These are phyloP conservation scores for Bhutanitis thaidina DNA, from an alignment of 2,888 invertebrate species.

Conservation along the genomic window DNA sequence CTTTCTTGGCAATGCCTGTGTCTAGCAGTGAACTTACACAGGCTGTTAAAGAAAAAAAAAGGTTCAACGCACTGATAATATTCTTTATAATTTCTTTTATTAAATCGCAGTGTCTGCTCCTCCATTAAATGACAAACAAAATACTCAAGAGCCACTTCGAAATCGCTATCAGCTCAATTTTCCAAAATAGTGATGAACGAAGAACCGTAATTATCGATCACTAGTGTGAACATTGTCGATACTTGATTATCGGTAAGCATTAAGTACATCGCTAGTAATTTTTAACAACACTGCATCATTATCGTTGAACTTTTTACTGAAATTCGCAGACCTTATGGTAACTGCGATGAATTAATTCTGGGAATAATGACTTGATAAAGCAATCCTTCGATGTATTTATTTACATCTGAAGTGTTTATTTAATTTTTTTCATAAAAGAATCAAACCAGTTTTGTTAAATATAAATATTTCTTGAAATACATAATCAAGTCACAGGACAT, in stretches of 20 bases:
- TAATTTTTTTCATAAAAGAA: too few species aligned
- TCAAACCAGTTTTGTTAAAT: too few species aligned
- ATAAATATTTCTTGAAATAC: too few species aligned
- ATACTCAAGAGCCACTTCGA: neutral
- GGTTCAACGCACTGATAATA: neutral
- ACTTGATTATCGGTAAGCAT: constrained; percentile 41
- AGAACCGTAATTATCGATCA: constrained; percentile 17
- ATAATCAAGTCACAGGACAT: too few species aligned
- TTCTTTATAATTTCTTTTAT: constrained; percentile 6
- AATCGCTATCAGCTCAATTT: constrained; percentile 10
- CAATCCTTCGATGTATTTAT: neutral
- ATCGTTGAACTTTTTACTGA: constrained; percentile 32
- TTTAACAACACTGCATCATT: constrained; percentile 55
- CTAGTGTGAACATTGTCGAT: constrained; percentile 52
- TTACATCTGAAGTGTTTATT: too few species aligned
- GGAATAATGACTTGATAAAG: constrained; percentile 34
- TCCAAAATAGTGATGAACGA: constrained; percentile 11
- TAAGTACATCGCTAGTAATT: constrained; percentile 39
- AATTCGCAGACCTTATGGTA: constrained; percentile 46
- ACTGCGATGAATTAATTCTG: constrained; percentile 51
- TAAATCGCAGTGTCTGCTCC: neutral
- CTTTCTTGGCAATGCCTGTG: too few species aligned
- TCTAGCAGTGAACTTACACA: too few species aligned
- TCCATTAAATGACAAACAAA: neutral
- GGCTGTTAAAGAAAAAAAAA: too few species aligned